Evolutionary conservation across 2,888 invertebrate species (phyloP).

Genomic region (Ferrisia virgata): DNA sequence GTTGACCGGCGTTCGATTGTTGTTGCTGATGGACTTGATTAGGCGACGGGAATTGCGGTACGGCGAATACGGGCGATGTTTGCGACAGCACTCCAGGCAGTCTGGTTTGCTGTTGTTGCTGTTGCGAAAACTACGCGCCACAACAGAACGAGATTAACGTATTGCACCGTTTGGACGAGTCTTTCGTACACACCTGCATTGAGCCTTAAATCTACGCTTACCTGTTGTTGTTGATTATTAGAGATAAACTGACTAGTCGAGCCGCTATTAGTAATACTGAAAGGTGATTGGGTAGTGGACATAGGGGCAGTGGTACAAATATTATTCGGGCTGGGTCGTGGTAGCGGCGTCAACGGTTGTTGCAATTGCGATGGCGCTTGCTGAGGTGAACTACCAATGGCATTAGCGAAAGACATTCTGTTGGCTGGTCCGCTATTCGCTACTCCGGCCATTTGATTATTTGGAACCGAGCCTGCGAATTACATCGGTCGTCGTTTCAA

Average conservation of each 20-base stretch:
- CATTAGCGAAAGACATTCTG: slow-evolving; percentile 47
- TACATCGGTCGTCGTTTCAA: neutral
- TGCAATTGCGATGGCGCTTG: slow-evolving; percentile 51
- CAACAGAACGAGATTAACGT: neutral
- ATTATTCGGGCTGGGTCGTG: slow-evolving; percentile 47
- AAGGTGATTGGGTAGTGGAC: slow-evolving; percentile 42
- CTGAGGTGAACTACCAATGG: slow-evolving; percentile 52
- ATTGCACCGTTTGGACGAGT: neutral
- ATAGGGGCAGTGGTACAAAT: slow-evolving; percentile 43
- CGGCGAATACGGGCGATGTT: slow-evolving; percentile 50
- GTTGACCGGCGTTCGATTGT: slow-evolving; percentile 53
- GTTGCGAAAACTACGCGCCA: slow-evolving; percentile 45
- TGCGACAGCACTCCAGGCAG: slow-evolving; percentile 45
- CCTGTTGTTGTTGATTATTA: slow-evolving; percentile 49
- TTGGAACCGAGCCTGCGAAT: neutral
- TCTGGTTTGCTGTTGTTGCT: slow-evolving; percentile 35
- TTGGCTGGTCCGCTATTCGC: slow-evolving; percentile 48
- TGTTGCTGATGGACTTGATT: slow-evolving; percentile 50
- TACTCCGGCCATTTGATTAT: slow-evolving; percentile 42
- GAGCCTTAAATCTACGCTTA: too few species aligned
- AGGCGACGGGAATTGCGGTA: slow-evolving; percentile 50
- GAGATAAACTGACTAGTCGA: slow-evolving; percentile 45
- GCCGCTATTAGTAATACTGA: slow-evolving; percentile 37
- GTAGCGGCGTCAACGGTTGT: slow-evolving; percentile 48
- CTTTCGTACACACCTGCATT: slow-evolving; percentile 41